These are phyloP conservation scores for Caenorhabditis sp. DNA, from an alignment of 2,888 invertebrate genomes.

Conservation along the genomic window DNA sequence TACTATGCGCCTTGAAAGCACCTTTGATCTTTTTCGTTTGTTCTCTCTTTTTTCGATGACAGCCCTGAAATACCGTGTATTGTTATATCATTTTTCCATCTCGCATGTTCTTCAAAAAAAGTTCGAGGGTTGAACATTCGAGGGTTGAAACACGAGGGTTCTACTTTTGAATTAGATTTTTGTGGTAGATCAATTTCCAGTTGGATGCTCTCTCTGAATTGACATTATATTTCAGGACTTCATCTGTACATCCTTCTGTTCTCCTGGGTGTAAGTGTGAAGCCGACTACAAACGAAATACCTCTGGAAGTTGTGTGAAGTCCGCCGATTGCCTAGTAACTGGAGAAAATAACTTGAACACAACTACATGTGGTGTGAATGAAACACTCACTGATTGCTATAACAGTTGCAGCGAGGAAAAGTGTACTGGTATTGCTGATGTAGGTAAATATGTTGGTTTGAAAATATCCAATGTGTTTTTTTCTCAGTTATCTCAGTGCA, in stretches of 20 bases:
- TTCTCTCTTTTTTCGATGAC: no score
- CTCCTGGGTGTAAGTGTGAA: not conserved
- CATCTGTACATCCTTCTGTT: not conserved
- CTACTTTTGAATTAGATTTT: no score
- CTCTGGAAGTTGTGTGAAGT: not conserved
- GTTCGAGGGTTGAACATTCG: no score
- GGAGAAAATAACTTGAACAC: not conserved
- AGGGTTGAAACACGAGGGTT: no score
- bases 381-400: slow-evolving; percentile 12
- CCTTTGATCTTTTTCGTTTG: no score
- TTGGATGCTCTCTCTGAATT: no score
- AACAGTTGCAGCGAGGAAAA: slow-evolving; percentile 20
- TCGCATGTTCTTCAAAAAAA: no score
- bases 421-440: slow-evolving; percentile 8
- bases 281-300: not conserved
- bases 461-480: not conserved
- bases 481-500: slow-evolving; percentile 12
- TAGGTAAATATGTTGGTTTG: not conserved
- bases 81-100: no score
- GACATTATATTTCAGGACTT: not conserved
- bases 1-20: no score
- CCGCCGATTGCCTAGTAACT: not conserved
- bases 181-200: no score
- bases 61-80: no score
- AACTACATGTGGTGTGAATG: slow-evolving; percentile 5